Percentiles rank a stretch among this genome's conserved stretches.
Evolutionary conservation across 2,797 vertebrate genomes (phyloP).

Genomic region (Sternarchorhynchus goeldii): DNA sequence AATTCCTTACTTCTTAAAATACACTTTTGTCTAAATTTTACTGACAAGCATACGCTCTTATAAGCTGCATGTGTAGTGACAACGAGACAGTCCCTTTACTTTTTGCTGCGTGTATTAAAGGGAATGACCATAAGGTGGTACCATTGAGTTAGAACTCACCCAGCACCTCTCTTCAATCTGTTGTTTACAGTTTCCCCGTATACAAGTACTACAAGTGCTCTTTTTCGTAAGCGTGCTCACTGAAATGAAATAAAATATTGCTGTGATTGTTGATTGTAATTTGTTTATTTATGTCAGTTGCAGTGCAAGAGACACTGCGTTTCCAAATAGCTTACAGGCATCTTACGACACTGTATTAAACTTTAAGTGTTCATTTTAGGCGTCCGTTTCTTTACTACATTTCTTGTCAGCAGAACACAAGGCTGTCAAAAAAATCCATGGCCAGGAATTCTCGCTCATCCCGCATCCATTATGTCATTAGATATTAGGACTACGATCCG

Average conservation of each 20-base stretch:
- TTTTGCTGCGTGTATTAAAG: not conserved
- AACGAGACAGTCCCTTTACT: too few species aligned
- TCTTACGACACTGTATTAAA: not conserved
- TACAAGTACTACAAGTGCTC: slow-evolving; percentile 7
- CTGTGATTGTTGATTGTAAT: not conserved
- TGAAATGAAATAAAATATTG: slow-evolving; percentile 10
- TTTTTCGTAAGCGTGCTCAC: slow-evolving; percentile 31
- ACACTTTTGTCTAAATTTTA: too few species aligned
- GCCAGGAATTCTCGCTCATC: slow-evolving; percentile 31
- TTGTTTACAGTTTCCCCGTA: slow-evolving; percentile 37
- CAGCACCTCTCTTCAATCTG: not conserved
- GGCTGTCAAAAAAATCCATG: slow-evolving; percentile 21
- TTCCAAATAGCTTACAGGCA: not conserved
- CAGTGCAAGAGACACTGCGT: not conserved
- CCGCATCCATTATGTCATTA: slow-evolving; percentile 53
- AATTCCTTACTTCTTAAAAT: too few species aligned
- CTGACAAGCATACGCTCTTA: too few species aligned
- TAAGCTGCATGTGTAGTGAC: too few species aligned
- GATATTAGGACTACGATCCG: slow-evolving; percentile 44
- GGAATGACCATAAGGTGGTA: slow-evolving; percentile 44
- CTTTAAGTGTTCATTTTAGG: not conserved
- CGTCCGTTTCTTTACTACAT: too few species aligned
- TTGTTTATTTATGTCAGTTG: not conserved
- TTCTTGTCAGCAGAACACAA: not conserved
- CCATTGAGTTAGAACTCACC: slow-evolving; percentile 18